Evolutionary conservation across 2,113 vertebrate genomes (phyloP).

Genomic region (Podocnemis expansa): DNA sequence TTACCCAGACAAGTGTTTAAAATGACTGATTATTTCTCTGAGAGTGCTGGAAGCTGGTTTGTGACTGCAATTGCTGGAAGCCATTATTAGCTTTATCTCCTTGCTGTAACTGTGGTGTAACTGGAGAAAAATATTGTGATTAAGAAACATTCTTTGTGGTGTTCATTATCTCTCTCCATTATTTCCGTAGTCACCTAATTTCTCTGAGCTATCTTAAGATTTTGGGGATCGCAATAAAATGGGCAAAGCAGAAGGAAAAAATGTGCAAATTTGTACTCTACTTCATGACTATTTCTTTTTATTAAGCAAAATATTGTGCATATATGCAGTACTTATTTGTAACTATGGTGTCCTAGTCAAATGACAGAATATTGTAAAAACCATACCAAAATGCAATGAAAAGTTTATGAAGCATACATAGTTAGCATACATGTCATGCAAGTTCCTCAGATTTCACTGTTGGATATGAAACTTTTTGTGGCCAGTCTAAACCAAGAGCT

Average conservation of each 20-base stretch:
- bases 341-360: not conserved
- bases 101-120: not conserved
- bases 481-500: not conserved
- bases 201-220: not conserved
- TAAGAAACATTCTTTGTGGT: not conserved
- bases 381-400: not conserved
- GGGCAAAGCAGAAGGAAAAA: accelerated
- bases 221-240: not conserved
- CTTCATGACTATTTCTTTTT: not conserved
- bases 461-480: not conserved
- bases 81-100: not conserved
- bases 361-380: not conserved
- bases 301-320: not conserved
- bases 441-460: not conserved
- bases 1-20: not conserved
- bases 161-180: not conserved
- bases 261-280: not conserved
- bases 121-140: not conserved
- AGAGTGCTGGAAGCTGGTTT: not conserved
- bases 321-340: not conserved
- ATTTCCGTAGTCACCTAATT: not conserved
- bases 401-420: not conserved
- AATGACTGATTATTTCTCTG: not conserved
- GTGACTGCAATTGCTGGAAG: not conserved
- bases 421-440: too few relatives aligned